Conservation (phyloP, 2,113 vertebrate genomes). For the Petroica traversi region DNA sequence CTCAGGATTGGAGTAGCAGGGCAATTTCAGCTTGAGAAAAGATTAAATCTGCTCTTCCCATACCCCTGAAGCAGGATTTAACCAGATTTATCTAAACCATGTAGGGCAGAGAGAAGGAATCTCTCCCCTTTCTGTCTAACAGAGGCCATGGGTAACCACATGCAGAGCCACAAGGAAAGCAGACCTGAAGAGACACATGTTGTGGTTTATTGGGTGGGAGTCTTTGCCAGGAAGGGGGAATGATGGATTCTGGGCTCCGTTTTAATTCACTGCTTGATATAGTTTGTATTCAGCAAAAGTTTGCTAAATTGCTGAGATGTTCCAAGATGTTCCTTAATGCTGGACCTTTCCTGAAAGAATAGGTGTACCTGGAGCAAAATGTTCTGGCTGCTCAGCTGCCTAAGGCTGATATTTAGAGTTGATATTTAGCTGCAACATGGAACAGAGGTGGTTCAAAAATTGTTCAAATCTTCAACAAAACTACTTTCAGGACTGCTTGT, state of each 20-base stretch:
- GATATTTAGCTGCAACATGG: neutral
- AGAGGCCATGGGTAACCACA: neutral
- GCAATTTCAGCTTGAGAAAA: constrained; percentile 52
- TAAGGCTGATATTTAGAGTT: too few species aligned
- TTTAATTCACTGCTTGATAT: neutral
- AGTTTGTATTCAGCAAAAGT: neutral
- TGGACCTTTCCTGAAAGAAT: neutral
- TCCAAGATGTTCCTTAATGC: neutral
- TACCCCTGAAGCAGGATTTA: neutral
- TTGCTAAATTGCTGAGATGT: neutral
- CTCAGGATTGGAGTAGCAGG: neutral
- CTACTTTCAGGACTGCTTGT: neutral
- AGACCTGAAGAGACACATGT: neutral
- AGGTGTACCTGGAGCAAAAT: neutral
- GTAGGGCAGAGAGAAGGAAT: neutral
- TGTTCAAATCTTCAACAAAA: neutral
- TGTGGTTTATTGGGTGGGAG: neutral
- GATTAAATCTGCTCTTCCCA: constrained; percentile 32
- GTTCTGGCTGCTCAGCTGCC: too few species aligned
- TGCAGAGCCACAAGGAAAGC: neutral
- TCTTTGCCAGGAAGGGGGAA: neutral
- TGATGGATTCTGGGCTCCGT: neutral
- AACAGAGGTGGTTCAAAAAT: neutral
- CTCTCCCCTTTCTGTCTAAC: neutral
- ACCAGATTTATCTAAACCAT: neutral